These are phyloP conservation scores for Halictus rubicundus DNA, from an alignment of 1,140 invertebrate species.

Conservation along the genomic window DNA sequence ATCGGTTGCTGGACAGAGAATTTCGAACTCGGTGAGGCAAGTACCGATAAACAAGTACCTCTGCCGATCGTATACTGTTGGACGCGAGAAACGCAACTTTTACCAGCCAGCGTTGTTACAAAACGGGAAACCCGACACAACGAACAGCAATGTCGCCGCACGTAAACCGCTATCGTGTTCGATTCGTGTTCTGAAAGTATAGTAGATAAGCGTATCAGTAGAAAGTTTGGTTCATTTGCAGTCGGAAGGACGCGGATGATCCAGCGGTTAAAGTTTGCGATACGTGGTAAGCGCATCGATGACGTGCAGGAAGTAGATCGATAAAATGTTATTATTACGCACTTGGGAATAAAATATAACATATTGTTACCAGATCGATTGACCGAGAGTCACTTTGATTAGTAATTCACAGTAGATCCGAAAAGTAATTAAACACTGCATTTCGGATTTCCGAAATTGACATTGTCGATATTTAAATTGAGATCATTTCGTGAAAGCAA, in stretches of 20 bases:
- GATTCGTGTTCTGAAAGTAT: slow-evolving; percentile 11
- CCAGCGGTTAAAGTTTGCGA: neutral
- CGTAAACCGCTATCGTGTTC: slow-evolving; percentile 15
- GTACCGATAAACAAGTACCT: neutral
- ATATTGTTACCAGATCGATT: no score
- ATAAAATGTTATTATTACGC: no score
- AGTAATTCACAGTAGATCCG: no score
- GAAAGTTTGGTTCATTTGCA: slow-evolving; percentile 31
- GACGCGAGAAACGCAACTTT: slow-evolving; percentile 31
- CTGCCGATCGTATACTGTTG: slow-evolving; percentile 6
- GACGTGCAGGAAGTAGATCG: no score
- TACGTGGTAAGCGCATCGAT: no score
- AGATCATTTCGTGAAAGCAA: no score
- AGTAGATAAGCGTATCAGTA: slow-evolving; percentile 27
- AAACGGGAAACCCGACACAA: slow-evolving; percentile 26
- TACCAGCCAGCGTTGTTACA: slow-evolving; percentile 4
- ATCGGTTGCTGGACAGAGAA: neutral
- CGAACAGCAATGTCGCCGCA: neutral
- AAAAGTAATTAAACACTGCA: no score
- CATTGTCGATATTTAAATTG: no score
- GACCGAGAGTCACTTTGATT: no score
- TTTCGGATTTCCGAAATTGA: no score
- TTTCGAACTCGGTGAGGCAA: neutral
- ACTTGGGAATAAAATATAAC: no score
- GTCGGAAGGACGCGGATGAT: neutral